Conservation (phyloP, 1,140 invertebrate genomes). For the Carposina sasakii region DNA sequence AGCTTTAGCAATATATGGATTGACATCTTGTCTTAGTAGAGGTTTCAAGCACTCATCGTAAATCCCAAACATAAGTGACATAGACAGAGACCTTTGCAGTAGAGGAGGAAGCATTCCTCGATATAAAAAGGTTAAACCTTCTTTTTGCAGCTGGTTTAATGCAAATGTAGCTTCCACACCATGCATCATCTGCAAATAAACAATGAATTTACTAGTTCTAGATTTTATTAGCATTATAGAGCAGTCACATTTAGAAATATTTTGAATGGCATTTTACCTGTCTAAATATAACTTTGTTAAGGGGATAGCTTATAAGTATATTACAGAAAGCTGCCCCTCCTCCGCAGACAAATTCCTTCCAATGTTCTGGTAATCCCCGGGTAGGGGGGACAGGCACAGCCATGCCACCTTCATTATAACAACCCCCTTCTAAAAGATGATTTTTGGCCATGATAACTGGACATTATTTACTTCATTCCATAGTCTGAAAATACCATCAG, state of each 20-base stretch:
- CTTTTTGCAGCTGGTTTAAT: slow-evolving; percentile 82
- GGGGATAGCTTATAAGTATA: slow-evolving; percentile 93
- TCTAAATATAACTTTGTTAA: slow-evolving; percentile 98
- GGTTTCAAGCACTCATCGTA: slow-evolving; percentile 88
- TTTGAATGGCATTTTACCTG: slow-evolving; percentile 78
- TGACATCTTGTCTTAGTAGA: slow-evolving; percentile 73
- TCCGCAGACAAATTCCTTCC: slow-evolving; percentile 92
- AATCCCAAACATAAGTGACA: slow-evolving; percentile 97
- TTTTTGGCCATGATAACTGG: slow-evolving; percentile 44
- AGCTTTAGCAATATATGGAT: slow-evolving; percentile 78
- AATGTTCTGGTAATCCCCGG: slow-evolving; percentile 34
- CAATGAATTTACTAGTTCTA: no score
- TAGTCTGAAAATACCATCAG: slow-evolving; percentile 39
- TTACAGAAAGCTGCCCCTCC: slow-evolving; percentile 96
- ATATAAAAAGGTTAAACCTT: slow-evolving; percentile 91
- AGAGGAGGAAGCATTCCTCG: slow-evolving; percentile 95
- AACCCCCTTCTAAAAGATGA: slow-evolving; percentile 36
- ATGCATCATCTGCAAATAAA: slow-evolving; percentile 84
- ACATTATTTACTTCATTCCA: slow-evolving; percentile 32
- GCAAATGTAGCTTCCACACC: slow-evolving; percentile 82
- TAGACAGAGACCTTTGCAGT: slow-evolving; percentile 92
- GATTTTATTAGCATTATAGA: neutral
- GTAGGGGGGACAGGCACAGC: slow-evolving; percentile 23
- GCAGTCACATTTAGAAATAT: neutral
- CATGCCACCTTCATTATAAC: slow-evolving; percentile 39